Evolutionary conservation across 2,113 vertebrate genomes (phyloP).

Genomic region (Tragulus kanchil): DNA sequence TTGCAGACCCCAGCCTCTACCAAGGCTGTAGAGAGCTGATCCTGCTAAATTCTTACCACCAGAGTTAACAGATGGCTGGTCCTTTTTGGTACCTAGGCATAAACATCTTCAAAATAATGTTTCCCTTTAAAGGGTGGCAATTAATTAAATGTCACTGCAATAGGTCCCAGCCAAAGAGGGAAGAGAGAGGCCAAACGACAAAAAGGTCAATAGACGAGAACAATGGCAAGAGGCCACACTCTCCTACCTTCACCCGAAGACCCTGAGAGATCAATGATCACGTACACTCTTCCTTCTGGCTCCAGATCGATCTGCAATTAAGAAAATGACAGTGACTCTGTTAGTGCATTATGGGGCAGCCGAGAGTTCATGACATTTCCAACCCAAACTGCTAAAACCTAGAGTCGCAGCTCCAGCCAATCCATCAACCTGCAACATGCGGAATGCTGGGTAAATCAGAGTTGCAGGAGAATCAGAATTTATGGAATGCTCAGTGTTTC

Average conservation of each 20-base stretch:
- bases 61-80: slow-evolving; percentile 69
- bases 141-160: slow-evolving; percentile 71
- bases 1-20: neutral
- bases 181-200: neutral
- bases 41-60: neutral
- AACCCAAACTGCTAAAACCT: neutral
- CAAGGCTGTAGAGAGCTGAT: neutral
- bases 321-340: slow-evolving; percentile 80
- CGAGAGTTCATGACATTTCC: neutral
- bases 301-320: slow-evolving; percentile 97
- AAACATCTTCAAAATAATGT: slow-evolving; percentile 74
- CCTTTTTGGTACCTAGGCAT: slow-evolving; percentile 56
- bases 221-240: slow-evolving; percentile 28
- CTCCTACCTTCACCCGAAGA: slow-evolving; percentile 97
- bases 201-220: neutral
- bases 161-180: neutral
- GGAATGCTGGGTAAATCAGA: neutral
- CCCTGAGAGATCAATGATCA: slow-evolving; percentile 98
- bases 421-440: neutral
- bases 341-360: slow-evolving; percentile 49
- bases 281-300: slow-evolving; percentile 97
- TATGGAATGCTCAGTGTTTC: neutral
- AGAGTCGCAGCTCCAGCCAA: neutral
- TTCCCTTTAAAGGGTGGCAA: slow-evolving; percentile 48
- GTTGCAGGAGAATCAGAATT: neutral